These are phyloP conservation scores for Caerostris extrusa DNA, from an alignment of 1,140 invertebrate genomes.

Conservation along the genomic window DNA sequence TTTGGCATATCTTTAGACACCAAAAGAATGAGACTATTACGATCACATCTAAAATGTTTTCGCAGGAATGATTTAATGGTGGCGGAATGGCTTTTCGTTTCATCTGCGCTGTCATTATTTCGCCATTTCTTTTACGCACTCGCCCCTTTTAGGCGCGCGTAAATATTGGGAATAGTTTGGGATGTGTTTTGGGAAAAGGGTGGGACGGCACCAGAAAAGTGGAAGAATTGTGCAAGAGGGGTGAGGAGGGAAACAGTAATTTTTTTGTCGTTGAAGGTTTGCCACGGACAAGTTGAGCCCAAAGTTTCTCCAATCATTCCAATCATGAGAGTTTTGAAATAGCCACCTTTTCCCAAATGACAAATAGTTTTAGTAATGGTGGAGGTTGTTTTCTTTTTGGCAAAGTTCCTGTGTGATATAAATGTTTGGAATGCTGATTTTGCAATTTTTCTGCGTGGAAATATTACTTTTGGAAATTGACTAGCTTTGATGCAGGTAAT, in stretches of 20 bases:
- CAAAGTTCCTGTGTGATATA: not conserved
- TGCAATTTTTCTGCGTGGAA: not conserved
- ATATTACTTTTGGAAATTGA: not conserved
- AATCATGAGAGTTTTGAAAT: not conserved
- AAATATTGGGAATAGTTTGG: slow-evolving; percentile 66
- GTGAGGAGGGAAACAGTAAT: not conserved
- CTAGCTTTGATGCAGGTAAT: not conserved
- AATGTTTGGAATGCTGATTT: slow-evolving; percentile 30
- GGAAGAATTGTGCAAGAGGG: not conserved
- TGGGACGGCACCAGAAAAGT: not conserved
- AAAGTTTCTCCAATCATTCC: not conserved
- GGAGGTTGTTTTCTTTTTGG: slow-evolving; percentile 24
- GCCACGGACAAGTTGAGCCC: not conserved
- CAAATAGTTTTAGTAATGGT: not conserved
- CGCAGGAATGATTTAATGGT: slow-evolving; percentile 37
- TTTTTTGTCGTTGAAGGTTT: not conserved
- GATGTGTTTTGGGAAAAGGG: not conserved
- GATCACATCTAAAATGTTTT: slow-evolving; percentile 57
- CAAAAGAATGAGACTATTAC: slow-evolving; percentile 28
- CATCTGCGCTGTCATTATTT: slow-evolving; percentile 47
- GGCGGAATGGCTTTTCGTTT: slow-evolving; percentile 1
- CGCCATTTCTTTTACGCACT: slow-evolving; percentile 37
- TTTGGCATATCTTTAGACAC: not conserved
- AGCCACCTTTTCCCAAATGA: slow-evolving; percentile 22
- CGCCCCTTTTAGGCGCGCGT: not conserved